Evolutionary conservation across 2,888 invertebrate genomes (phyloP), one percentile per base, ranked within the genome.

Genomic region (Apamea sordens): DNA sequence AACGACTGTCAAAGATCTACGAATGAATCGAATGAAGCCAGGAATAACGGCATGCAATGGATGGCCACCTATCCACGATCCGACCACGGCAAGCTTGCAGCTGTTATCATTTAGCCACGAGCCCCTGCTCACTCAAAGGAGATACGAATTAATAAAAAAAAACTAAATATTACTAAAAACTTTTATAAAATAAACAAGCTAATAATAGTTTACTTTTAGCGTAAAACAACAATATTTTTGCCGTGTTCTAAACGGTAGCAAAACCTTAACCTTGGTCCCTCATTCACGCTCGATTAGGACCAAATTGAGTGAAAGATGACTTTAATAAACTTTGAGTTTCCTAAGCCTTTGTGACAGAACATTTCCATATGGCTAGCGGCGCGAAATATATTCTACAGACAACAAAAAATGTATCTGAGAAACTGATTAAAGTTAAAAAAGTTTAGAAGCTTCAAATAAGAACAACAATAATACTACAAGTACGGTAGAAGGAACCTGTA

Each of bases 251-350:
- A 80, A 76, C 71, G 78, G 11, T 24, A 73, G 61, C 73, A 88
- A 84, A 88, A 88, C 85, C 73, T 83, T 86, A 88, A 86, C 89
- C 89, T 90, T 83, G 86, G 90, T 86, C 89, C 86, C 74, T 73
- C 85, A 85, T 92, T 93, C 90, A 94, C 93, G 89, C 89, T 88
- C 88, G 92, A 92, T 94, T 94, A 88, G 92, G 87, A 91, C 69
- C 91, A 91, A 94, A 94, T 94, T 92, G 90, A 92, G 91, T 90
- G 94, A 90, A 89, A 92, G 86, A 89, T 84, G 85, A 90, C 86
- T 90, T 87, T 86, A 89, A 88, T 88, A 87, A 83, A 87, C 80
- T 86, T 79, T 76, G 76, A 80, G 71, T 79, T 89, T 79, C 68
- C 76, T 76, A 84, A 85, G 80, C 85, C 83, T 88, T 86, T 85